phyloP scores from a whole-genome alignment of 2,888 invertebrate species.

The Dioctria rufipes region DNA sequence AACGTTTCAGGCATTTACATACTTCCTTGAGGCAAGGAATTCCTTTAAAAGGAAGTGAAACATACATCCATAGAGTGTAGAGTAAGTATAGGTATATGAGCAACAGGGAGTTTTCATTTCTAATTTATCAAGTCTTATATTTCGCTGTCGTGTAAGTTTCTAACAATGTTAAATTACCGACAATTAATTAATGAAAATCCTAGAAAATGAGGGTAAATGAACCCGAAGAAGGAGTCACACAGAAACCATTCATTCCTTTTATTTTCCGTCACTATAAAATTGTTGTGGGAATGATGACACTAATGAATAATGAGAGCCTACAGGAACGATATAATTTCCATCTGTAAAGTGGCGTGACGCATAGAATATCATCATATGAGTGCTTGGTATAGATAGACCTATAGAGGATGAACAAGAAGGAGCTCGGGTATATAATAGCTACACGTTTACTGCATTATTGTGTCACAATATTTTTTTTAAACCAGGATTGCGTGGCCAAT shows the following conservation, averaged over 20 bases:
- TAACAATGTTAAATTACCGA: conserved; percentile 41
- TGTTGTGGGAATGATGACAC: conserved; percentile 10
- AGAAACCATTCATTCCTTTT: not conserved
- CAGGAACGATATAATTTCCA: conserved; percentile 26
- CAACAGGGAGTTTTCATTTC: conserved; percentile 25
- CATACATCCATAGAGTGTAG: no score
- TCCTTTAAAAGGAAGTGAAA: no score
- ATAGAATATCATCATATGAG: conserved; percentile 1
- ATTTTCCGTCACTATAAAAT: no score
- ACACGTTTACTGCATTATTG: not conserved
- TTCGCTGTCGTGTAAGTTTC: conserved; percentile 29
- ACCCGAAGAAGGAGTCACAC: not conserved
- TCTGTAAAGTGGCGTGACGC: conserved; percentile 29
- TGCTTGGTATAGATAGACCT: no score
- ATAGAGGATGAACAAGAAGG: not conserved
- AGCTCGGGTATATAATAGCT: not conserved
- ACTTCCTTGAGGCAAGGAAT: not conserved
- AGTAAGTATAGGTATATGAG: not conserved
- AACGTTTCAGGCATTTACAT: not conserved
- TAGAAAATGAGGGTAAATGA: conserved; percentile 43
- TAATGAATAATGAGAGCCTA: conserved; percentile 39
- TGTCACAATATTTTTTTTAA: not conserved
- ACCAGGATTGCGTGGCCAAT: conserved; percentile 2
- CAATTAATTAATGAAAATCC: conserved; percentile 47
- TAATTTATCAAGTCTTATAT: conserved; percentile 38